Evolutionary conservation across 64 coral and sea anemone genomes (phyloP).

Genomic region (Montipora cactus): DNA sequence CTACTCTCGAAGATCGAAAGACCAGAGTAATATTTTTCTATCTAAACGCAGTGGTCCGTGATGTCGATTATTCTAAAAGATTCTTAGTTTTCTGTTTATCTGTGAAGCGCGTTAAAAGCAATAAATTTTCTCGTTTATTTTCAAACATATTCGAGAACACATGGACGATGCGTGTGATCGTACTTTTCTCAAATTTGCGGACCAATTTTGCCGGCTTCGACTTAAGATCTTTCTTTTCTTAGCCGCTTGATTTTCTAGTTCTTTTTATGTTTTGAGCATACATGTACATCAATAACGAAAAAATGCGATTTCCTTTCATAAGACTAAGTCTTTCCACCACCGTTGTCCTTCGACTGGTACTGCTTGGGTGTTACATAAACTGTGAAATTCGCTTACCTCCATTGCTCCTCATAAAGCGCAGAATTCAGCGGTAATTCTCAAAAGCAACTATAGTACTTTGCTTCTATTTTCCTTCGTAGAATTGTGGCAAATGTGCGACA

Average conservation of each 20-base stretch:
- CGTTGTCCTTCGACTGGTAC: neutral
- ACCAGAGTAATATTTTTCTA: too few relatives aligned
- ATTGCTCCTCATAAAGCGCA: neutral
- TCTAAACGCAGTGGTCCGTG: neutral
- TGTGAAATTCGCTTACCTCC: conserved; percentile 28
- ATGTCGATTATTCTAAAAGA: neutral
- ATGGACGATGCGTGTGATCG: neutral
- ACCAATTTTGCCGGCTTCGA: neutral
- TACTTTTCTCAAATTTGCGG: neutral
- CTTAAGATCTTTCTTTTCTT: neutral
- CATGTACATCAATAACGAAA: neutral
- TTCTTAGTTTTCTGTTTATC: neutral
- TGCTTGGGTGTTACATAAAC: neutral
- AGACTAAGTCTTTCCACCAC: neutral
- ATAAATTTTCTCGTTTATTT: neutral
- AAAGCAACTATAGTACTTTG: neutral
- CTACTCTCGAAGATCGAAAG: too few relatives aligned
- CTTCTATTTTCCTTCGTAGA: neutral
- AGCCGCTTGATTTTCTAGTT: neutral
- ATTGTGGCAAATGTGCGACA: neutral
- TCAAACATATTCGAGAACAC: neutral
- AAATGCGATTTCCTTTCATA: neutral
- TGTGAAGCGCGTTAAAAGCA: neutral
- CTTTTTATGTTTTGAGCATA: neutral
- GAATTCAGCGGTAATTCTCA: neutral